A percentile compares a stretch with the other conserved stretches of the same genome.
Evolutionary conservation across 2,113 vertebrate species (phyloP).

Genomic region (Boulengeromyrus knoepffleri): DNA sequence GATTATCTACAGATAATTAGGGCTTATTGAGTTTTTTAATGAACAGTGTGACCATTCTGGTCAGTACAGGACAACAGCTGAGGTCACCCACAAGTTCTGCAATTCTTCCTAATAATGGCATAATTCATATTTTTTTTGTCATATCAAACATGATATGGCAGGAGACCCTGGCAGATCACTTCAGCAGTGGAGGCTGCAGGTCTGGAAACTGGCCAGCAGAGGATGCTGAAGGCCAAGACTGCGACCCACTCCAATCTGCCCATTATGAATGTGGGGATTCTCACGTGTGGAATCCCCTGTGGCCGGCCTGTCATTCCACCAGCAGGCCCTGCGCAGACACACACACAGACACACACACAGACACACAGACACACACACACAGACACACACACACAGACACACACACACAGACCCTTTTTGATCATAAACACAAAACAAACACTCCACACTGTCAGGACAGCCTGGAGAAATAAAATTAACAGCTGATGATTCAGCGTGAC

Average conservation of each 20-base stretch:
- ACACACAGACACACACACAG: not conserved
- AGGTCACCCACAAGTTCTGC: not conserved
- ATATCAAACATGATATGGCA: not conserved
- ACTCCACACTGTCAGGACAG: not conserved
- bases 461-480: not conserved
- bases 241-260: too few species aligned
- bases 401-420: not conserved
- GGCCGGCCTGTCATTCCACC: not conserved
- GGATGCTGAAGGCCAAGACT: constrained; percentile 23
- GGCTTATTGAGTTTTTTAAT: not conserved
- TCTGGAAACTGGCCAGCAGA: constrained; percentile 22
- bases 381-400: not conserved
- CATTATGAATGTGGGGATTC: not conserved
- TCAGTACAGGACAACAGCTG: not conserved
- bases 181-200: not conserved
- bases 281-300: not conserved
- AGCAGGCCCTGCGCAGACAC: not conserved
- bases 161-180: not conserved
- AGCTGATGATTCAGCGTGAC: not conserved
- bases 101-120: not conserved
- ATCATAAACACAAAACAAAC: not conserved
- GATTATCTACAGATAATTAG: not conserved
- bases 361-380: not conserved
- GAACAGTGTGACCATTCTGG: not conserved
- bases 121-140: not conserved